phyloP scores from a whole-genome alignment of 2,797 vertebrate genomes.

The Tolypeutes matacus region DNA sequence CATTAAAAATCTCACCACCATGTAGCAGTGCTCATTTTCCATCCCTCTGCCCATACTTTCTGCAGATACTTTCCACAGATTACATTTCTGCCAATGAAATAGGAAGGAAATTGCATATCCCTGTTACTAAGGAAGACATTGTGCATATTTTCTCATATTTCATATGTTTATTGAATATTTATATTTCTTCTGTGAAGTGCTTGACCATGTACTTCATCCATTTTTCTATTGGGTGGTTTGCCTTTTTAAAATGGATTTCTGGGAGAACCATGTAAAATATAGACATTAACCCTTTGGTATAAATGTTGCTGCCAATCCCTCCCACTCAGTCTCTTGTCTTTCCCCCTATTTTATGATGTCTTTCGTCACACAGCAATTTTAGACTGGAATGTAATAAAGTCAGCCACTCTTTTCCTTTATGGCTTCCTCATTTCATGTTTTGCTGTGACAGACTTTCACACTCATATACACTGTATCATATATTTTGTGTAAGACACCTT shows the following conservation, averaged over 20 bases:
- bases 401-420: slow-evolving; percentile 62
- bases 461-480: not conserved
- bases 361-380: slow-evolving; percentile 58
- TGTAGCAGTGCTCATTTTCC: not conserved
- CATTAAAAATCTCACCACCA: not conserved
- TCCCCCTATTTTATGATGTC: slow-evolving; percentile 52
- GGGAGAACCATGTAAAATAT: not conserved
- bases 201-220: slow-evolving; percentile 24
- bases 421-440: slow-evolving; percentile 35
- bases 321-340: not conserved
- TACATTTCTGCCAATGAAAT: not conserved
- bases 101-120: not conserved
- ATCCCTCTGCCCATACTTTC: not conserved
- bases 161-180: slow-evolving; percentile 60
- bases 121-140: slow-evolving; percentile 28
- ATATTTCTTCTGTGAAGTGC: slow-evolving; percentile 69
- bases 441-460: slow-evolving; percentile 39
- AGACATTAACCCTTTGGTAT: slow-evolving; percentile 66
- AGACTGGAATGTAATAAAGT: slow-evolving; percentile 65
- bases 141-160: slow-evolving; percentile 56
- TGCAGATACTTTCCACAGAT: not conserved
- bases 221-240: slow-evolving; percentile 60
- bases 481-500: slow-evolving; percentile 35
- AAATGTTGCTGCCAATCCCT: not conserved
- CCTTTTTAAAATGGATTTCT: slow-evolving; percentile 63